phyloP scores from a whole-genome alignment of 2,113 vertebrate species.

The Triplophysa dalaica region DNA sequence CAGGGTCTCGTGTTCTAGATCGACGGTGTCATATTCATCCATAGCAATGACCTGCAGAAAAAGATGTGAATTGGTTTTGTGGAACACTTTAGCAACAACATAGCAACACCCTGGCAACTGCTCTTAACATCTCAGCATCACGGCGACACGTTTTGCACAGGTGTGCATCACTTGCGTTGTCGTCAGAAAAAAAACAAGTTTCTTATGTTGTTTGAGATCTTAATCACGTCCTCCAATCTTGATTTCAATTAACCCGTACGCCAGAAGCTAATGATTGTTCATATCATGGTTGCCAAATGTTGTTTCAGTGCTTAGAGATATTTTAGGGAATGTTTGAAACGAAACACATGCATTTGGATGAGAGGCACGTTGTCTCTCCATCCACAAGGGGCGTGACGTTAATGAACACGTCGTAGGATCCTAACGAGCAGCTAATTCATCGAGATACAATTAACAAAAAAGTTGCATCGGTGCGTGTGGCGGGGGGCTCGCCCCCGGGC shows the following conservation, averaged over 20 bases:
- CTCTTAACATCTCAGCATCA: too few species aligned
- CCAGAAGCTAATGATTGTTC: not conserved
- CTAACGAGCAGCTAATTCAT: slow-evolving; percentile 71
- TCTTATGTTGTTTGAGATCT: too few species aligned
- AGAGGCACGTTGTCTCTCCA: slow-evolving; percentile 21
- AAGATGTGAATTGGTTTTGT: not conserved
- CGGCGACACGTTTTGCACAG: too few species aligned
- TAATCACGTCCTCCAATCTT: too few species aligned
- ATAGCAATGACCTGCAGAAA: slow-evolving; percentile 85
- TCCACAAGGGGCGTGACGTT: slow-evolving; percentile 39
- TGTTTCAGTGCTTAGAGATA: not conserved
- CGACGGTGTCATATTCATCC: slow-evolving; percentile 94
- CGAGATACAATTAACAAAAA: slow-evolving; percentile 56
- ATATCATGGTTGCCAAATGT: not conserved
- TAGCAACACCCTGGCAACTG: too few species aligned
- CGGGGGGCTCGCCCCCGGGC: slow-evolving; percentile 12
- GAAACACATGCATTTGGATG: slow-evolving; percentile 12
- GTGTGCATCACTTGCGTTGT: too few species aligned
- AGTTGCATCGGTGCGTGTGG: slow-evolving; percentile 25
- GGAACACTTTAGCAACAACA: not conserved
- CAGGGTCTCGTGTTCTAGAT: slow-evolving; percentile 91
- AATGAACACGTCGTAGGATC: slow-evolving; percentile 64
- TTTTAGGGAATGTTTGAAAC: not conserved
- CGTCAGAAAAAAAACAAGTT: too few species aligned
- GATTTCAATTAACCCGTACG: not conserved